These are phyloP conservation scores for Hippolais icterina DNA, from an alignment of 2,113 vertebrate genomes.

Conservation along the genomic window DNA sequence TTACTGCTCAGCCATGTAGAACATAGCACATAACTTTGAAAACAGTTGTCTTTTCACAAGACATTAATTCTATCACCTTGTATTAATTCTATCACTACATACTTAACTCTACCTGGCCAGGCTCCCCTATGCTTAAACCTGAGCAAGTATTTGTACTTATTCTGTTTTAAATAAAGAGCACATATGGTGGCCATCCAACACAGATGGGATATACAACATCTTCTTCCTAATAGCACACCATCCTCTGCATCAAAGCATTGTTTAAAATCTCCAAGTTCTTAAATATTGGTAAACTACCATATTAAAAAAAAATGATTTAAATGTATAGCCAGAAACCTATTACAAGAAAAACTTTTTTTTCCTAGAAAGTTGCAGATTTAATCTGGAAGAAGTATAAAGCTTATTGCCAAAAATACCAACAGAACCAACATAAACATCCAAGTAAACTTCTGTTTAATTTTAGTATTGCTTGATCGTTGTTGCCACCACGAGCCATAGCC, in stretches of 20 bases:
- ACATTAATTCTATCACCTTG: neutral
- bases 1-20: neutral
- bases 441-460: neutral
- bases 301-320: neutral
- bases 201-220: neutral
- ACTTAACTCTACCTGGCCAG: neutral
- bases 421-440: neutral
- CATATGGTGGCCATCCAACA: neutral
- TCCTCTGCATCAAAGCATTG: neutral
- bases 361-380: neutral
- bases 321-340: neutral
- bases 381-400: neutral
- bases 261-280: neutral
- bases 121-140: neutral
- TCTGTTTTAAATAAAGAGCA: neutral
- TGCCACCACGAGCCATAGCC: neutral
- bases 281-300: neutral
- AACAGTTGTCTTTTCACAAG: neutral
- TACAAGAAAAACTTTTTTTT: neutral
- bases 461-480: neutral
- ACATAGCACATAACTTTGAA: neutral
- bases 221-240: neutral
- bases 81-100: neutral
- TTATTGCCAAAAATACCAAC: conserved; percentile 17
- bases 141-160: neutral